phyloP scores from a whole-genome alignment of 1,140 invertebrate species.

The Philaenus spumarius region DNA sequence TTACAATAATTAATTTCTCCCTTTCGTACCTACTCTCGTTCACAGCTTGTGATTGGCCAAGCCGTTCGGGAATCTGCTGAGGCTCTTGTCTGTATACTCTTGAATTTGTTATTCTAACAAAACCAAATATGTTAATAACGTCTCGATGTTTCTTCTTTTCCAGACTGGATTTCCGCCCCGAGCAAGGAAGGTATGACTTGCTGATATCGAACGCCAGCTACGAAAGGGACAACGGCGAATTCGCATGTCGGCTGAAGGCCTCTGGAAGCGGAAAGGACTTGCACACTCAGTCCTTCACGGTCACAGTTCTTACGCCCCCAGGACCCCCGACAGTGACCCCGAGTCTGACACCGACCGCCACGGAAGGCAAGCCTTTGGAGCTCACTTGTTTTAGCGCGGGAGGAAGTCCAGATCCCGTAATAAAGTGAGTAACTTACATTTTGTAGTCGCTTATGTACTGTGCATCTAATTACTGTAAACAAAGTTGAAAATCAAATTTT shows the following conservation, averaged over 20 bases:
- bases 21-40: too few species aligned
- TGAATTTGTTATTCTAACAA: too few species aligned
- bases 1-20: too few species aligned
- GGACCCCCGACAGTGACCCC: conserved; percentile 70
- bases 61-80: too few species aligned
- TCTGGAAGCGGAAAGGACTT: conserved; percentile 73
- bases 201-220: conserved; percentile 80
- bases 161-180: conserved; percentile 67
- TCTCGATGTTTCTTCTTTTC: conserved; percentile 30
- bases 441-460: neutral
- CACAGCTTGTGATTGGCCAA: too few species aligned
- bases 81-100: too few species aligned
- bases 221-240: conserved; percentile 82
- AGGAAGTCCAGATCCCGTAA: conserved; percentile 80
- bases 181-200: conserved; percentile 79
- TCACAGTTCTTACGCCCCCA: conserved; percentile 80
- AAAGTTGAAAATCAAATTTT: too few species aligned
- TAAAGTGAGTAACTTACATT: conserved; percentile 63
- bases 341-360: conserved; percentile 58
- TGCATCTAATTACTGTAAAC: neutral
- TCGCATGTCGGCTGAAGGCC: conserved; percentile 83
- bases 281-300: conserved; percentile 70
- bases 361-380: conserved; percentile 68
- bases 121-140: too few species aligned
- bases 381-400: conserved; percentile 76